Conservation (phyloP, 2,797 vertebrate genomes). For the Phataginus tricuspis region DNA sequence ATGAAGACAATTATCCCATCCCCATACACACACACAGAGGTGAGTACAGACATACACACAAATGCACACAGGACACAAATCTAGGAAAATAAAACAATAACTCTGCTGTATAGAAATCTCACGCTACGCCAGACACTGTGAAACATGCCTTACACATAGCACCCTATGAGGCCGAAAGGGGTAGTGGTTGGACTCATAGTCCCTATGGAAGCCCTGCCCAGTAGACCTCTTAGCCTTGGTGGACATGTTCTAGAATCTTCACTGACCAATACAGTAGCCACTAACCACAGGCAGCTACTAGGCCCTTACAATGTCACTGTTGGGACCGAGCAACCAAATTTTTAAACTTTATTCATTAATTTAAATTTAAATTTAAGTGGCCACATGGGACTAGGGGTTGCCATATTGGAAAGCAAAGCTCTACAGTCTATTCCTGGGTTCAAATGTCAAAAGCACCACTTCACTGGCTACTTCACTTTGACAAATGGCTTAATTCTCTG, state of each 20-base stretch:
- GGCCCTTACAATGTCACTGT: background rate
- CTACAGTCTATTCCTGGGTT: background rate
- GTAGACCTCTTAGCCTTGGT: background rate
- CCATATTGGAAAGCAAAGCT: background rate
- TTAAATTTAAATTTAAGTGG: background rate
- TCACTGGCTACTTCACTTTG: background rate
- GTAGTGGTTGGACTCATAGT: too few relatives aligned
- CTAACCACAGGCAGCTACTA: background rate
- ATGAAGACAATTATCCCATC: background rate
- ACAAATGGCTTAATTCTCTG: background rate
- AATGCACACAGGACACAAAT: background rate
- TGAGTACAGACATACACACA: background rate
- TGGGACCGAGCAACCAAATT: background rate
- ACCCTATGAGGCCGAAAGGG: too few relatives aligned
- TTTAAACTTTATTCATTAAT: background rate
- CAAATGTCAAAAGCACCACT: background rate
- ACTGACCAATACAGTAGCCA: fast-evolving
- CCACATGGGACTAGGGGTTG: background rate
- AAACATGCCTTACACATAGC: background rate
- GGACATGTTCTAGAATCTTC: background rate
- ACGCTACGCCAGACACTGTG: background rate
- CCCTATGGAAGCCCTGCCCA: fast-evolving
- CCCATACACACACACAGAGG: background rate
- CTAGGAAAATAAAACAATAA: background rate
- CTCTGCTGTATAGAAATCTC: background rate